Base-by-base conservation (phyloP, 2,113 vertebrate genomes). In the Hippocampus zosterae region DNA sequence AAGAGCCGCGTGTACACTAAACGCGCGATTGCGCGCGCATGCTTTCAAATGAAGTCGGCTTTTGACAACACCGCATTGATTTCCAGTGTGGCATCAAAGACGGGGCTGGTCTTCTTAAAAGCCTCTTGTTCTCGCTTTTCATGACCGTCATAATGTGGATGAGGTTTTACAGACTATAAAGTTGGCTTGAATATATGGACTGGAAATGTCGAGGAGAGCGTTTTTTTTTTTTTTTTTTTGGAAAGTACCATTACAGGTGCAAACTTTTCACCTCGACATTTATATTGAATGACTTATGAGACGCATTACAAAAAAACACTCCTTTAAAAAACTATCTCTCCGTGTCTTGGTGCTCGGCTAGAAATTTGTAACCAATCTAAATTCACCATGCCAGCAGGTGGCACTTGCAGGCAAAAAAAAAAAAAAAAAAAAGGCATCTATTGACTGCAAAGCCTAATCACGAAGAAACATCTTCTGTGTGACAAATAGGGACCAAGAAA, bases 401-500 rank as follows among this genome's bases (percentile, higher is more conserved):
- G 33, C 1, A 11, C 33, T 62, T 23, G 21, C 52, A 3, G n/a
- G 8, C 60, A 62, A 40, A 18, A 1, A 10, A 42, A 41, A 4
- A 2, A 61, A 41, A 40, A 16, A 29, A 40, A 44, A 15, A 23
- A 23, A 29, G 6, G 27, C 5, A 33, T 60, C 2, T 2, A 33
- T 19, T 60, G 57, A 60, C 57, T 27, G 56, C 10, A 33, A 57
- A 57, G 19, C 5, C 9, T 56, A 67, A 55, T 2, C 10, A 19
- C 18, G 48, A 48, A 27, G 64, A 8, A 25, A n/a, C 64, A 25
- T 53, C 27, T 21, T n/a, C 18, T 52, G 15, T 52, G 48, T 8
- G 40, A n/a, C 29, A 80, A 77, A 73, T 40, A 66, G 25, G 42
- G 29, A 40, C 29, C 75, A 77, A 77, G 40, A 69, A 6, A 18